Evolutionary conservation across 2,888 invertebrate species (phyloP), one percentile per base, ranked within the genome.

Genomic region (Torymus texanus): DNA sequence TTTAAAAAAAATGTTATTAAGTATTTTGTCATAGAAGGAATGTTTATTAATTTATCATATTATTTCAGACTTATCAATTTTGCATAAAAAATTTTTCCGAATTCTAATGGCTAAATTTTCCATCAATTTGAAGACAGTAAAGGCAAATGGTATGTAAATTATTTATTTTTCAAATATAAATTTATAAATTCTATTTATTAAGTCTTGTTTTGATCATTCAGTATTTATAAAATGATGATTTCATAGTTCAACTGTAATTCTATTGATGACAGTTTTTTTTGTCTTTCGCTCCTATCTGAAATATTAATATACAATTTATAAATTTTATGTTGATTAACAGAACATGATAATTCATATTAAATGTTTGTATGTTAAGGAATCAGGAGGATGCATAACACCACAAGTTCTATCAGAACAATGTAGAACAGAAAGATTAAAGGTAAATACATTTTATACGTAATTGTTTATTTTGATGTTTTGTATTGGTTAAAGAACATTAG

Each of bases 161-260:
- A 62, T 59, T 24, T 62, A 62, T n/a, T 62, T 12, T 24, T 16
- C 4, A 59, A 24, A 12, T 24, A 13, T 24, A 62, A 21, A 18
- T 62, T 21, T 62, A 13, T 24, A 62, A 24, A 24, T 2, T n/a
- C 11, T 10, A 2, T n/a, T 59, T 11, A 62, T 11, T 2, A 29
- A 29, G 0, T 5, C 5, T 29, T 5, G 3, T 29, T 62, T 14
- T 13, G 21, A 51, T 58, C 50, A 50, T 59, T 56, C 21, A 58
- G 50, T 74, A 18, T 51, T 56, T 13, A 29, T 59, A 51, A 29
- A 16, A 78, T 88, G 88, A 88, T 90, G 88, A 88, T 62, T 79
- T 81, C 85, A 87, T 88, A 88, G 88, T 88, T 88, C 88, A 89
- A 82, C 85, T 88, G 88, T 88, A 82, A 72, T 50, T 63, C 73